Evolutionary conservation across 2,797 vertebrate species (phyloP), one percentile per base, ranked within the genome.

Genomic region (Meriones psammophilus): DNA sequence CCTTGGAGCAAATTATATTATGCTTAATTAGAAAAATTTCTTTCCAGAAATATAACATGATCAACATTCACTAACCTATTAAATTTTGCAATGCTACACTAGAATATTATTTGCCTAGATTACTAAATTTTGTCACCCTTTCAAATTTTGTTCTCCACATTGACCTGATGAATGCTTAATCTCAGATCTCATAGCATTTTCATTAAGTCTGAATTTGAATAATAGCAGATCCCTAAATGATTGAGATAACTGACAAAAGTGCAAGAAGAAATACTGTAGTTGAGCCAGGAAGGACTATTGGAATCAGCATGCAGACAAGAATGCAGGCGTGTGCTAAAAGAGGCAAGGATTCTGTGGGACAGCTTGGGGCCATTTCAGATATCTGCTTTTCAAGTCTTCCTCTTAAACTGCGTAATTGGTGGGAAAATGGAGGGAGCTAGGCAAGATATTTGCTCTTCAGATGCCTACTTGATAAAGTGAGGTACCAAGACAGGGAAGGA

Each of bases 41-140:
- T 14, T 95, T 74, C 62, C 94, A 26, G 83, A 91, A 89, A 92
- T 74, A 20, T 80, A 33, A 14, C 91, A 64, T 91, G 79, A 84
- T 77, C 18, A 87, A 79, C 30, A 79, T 93, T 58, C 8, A 22
- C 68, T 87, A 68, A 33, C 9, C 64, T 89, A 50, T 88, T 92
- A 88, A 96, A 92, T 90, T 33, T 77, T 90, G 50, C 22, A 96
- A 88, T 68, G 66, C 9, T 79, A 15, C 26, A 89, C 89, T 89
- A 46, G 71, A 80, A 92, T 87, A 20, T 62, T 90, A 73, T 86
- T 91, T 64, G 78, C 76, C 28, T 94, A 92, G 39, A 88, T 91
- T 91, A 56, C 3, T 89, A 36, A 50, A 30, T 58, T 73, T 91
- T 86, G 60, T 69, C 46, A 39, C 1, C 3, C 18, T 39, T 46